Evolutionary conservation across 2,797 vertebrate genomes (phyloP), one percentile per base, ranked within the genome.

Genomic region (Cryptoblepharus egeriae): DNA sequence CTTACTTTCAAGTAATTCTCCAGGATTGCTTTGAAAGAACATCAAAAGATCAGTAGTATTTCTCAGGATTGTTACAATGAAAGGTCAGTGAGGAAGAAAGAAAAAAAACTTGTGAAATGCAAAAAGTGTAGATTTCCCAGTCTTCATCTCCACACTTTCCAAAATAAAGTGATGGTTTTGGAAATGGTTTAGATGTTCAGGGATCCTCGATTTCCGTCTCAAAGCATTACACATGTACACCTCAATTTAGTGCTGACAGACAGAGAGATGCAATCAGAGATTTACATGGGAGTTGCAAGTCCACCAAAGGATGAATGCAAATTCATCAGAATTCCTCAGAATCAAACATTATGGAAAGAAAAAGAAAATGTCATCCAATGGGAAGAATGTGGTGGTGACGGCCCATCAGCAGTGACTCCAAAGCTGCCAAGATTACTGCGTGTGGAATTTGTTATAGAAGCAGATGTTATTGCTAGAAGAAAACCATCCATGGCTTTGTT

Each of bases 261-360:
- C 73, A 69, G 75, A 70, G 63, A 87, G 52, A 77, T 84, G 88
- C 75, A 75, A 45, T 61, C 67, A 86, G 83, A 83, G 65, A 80
- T 81, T 81, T 24, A 65, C 82, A 1, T 1, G 61, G 77, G 84
- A 86, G 84, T 86, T 83, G 42, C 42, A 81, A 84, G 65, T 91
- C 92, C 91, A 86, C 83, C 55, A 24, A 5, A 63, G 75, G 85
- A 87, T 81, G 81, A 90, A 90, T 84, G 81, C 72, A 89, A 82
- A 89, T 89, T 86, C 75, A n/a, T n/a, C n/a, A n/a, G n/a, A n/a
- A n/a, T n/a, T n/a, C 79, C 9, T 88, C 70, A 1, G 78, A 91
- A 87, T 90, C 87, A 91, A 90, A 88, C 91, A 88, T 32, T 79
- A 68, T 85, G 88, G 83, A 86, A 91, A 90, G 32, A 74, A 69